Evolutionary conservation across 2,797 vertebrate species (phyloP), one percentile per base, ranked within the genome.

Genomic region (Darevskia mixta): DNA sequence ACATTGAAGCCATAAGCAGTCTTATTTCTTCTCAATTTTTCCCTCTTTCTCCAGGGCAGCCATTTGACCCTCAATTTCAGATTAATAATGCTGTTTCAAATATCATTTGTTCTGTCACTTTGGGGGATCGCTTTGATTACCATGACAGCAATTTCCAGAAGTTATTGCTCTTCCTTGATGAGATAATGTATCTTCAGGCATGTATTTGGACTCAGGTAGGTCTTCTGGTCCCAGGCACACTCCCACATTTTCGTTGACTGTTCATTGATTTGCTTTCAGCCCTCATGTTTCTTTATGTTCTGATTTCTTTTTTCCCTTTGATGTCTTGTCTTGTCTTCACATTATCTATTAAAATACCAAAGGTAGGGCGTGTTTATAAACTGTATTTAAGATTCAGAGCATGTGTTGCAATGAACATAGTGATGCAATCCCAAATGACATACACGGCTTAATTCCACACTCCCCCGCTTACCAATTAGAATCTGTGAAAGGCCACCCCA

Each of bases 21-120:
- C 0, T 5, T 35, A 73, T 32, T 17, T 0, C 8, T 84, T 29
- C 41, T 45, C 41, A n/a, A 4, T 6, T 7, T 5, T 5, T 64
- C 25, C 13, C 86, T 89, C 49, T 64, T 87, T 90, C 81, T 84
- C 38, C 89, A 97, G 97, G 96, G 35, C 94, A 96, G 67, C 94
- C 96, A 5, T 97, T 97, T 91, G 91, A 97, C 87, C 96, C 97
- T 86, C 95, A 96, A 58, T 95, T 96, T 87, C 96, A 93, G 91
- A 95, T 97, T 64, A 96, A 96, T 29, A 90, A 92, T 0, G 96
- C 97, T n/a, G 94, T 97, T 92, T 97, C 96, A 0, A 97, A 97
- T 71, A 95, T 97, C 75, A 97, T 97, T 90, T 97, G 96, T 45
- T 96, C 96, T 27, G 87, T 97, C 90, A 95, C 95, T 87, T 97